phyloP scores from a whole-genome alignment of 2,888 invertebrate species.

The Hirudinaria manillensis region DNA sequence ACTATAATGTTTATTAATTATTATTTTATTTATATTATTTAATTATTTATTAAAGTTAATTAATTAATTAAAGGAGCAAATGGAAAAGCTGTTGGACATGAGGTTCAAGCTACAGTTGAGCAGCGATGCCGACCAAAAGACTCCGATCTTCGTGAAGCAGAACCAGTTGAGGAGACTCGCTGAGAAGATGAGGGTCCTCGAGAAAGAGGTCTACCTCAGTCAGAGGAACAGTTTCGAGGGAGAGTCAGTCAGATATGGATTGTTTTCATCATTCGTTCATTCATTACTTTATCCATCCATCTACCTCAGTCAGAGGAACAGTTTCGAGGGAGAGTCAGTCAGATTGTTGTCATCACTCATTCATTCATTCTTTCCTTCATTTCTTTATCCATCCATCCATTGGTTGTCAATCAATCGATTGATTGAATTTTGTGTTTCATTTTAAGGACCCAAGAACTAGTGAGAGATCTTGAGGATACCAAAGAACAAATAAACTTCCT shows the following conservation, averaged over 20 bases:
- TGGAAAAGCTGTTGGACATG: slow-evolving; percentile 82
- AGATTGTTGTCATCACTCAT: not conserved
- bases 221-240: slow-evolving; percentile 66
- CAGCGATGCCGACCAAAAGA: slow-evolving; percentile 81
- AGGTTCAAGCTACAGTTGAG: slow-evolving; percentile 87
- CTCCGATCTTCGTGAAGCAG: slow-evolving; percentile 84
- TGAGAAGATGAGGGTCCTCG: slow-evolving; percentile 74
- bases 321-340: too few relatives aligned
- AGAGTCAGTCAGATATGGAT: slow-evolving; percentile 48
- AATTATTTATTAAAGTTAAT: too few relatives aligned
- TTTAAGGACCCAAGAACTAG: not conserved
- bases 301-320: too few relatives aligned
- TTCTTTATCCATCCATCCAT: not conserved
- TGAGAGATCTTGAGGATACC: slow-evolving; percentile 69
- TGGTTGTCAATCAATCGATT: not conserved
- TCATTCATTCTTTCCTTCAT: not conserved
- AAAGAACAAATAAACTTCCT: slow-evolving; percentile 79
- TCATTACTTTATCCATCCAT: not conserved
- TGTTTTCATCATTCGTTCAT: not conserved
- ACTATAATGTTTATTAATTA: too few relatives aligned
- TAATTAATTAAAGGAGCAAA: slow-evolving; percentile 61
- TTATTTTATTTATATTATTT: too few relatives aligned
- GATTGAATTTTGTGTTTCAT: not conserved
- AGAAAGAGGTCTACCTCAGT: slow-evolving; percentile 67
- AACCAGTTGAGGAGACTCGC: slow-evolving; percentile 64